Percentiles rank a stretch among this genome's conserved stretches.
Conservation (phyloP, 2,888 invertebrate species). For the Pseudococcus longispinus region DNA sequence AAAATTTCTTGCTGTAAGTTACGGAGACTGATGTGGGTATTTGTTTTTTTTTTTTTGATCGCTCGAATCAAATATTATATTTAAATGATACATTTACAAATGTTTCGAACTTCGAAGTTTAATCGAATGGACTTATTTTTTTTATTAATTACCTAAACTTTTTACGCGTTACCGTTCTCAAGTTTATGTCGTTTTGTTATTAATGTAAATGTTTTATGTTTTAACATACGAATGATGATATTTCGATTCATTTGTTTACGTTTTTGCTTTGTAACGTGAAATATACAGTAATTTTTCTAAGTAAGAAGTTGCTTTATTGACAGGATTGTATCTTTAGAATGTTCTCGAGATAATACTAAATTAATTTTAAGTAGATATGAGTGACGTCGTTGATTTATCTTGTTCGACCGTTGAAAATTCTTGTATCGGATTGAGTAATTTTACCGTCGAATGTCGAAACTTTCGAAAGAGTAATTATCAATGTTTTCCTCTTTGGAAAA, state of each 20-base stretch:
- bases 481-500: conserved; percentile 61
- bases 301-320: background rate
- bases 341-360: background rate
- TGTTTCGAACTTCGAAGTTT: background rate
- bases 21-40: background rate
- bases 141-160: background rate
- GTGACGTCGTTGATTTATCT: background rate
- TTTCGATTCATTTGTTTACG: background rate
- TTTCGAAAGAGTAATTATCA: background rate
- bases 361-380: background rate
- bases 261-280: background rate
- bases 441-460: conserved; percentile 42
- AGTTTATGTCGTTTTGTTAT: background rate
- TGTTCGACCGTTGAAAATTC: too few relatives aligned
- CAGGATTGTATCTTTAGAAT: too few relatives aligned
- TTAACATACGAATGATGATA: background rate
- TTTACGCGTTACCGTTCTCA: background rate
- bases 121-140: background rate
- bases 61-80: background rate
- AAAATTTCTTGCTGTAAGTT: background rate
- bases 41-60: too few relatives aligned
- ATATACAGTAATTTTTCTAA: background rate
- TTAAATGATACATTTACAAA: background rate
- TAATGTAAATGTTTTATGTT: background rate
- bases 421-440: background rate